Evolutionary conservation across 2,113 vertebrate species (phyloP).

Genomic region (Carollia perspicillata): DNA sequence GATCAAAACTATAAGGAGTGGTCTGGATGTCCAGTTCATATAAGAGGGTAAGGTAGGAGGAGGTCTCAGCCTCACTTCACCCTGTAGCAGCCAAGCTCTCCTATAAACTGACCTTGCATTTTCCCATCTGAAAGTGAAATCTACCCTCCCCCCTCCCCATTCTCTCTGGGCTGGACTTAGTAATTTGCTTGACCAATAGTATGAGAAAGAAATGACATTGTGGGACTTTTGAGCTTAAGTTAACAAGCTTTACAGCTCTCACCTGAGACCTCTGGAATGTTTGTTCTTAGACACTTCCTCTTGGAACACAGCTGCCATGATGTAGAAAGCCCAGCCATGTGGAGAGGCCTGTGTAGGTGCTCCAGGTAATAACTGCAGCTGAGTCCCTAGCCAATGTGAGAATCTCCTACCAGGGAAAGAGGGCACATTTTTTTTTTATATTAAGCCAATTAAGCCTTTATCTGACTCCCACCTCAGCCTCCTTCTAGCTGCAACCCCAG

Average conservation of each 20-base stretch:
- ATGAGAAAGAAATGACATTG: not conserved
- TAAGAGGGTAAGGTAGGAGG: not conserved
- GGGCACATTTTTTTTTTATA: rapidly evolving
- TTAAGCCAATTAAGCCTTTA: too few relatives aligned
- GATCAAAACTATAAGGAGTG: not conserved
- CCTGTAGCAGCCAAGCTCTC: not conserved
- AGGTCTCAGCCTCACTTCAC: not conserved
- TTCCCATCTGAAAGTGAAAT: not conserved
- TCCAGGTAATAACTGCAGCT: not conserved
- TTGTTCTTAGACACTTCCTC: not conserved
- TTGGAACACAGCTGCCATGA: too few relatives aligned
- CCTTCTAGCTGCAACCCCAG: too few relatives aligned
- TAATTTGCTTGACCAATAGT: not conserved
- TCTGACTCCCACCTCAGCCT: too few relatives aligned
- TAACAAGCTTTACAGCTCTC: not conserved
- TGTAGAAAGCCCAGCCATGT: not conserved
- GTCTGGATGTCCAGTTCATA: not conserved
- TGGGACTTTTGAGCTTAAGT: not conserved
- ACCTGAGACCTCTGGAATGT: too few relatives aligned
- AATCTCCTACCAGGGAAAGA: not conserved
- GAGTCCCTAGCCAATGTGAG: not conserved
- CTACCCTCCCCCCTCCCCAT: not conserved
- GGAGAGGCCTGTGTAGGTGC: too few relatives aligned
- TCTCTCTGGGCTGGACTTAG: not conserved
- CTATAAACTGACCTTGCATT: not conserved